Evolutionary conservation across 2,797 vertebrate genomes (phyloP).

Genomic region (Sardinella longiceps): DNA sequence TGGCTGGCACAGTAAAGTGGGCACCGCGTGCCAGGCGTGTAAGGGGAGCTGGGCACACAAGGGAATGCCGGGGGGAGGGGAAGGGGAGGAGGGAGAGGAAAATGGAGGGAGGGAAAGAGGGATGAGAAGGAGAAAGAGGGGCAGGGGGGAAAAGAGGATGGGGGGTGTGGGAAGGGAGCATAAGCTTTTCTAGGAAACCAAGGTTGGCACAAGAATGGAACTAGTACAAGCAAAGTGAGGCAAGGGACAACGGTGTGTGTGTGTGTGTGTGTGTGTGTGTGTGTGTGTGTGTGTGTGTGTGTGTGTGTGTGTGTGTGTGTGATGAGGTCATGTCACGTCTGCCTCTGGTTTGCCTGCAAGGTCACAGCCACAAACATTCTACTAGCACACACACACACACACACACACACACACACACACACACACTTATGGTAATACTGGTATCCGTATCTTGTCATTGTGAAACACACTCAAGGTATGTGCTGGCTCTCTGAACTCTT

Average conservation of each 20-base stretch:
- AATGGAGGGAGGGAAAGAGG: not conserved
- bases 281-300: not conserved
- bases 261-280: not conserved
- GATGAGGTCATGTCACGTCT: slow-evolving; percentile 34
- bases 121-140: slow-evolving; percentile 19
- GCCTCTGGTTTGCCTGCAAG: slow-evolving; percentile 19
- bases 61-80: not conserved
- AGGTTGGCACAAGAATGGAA: not conserved
- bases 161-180: not conserved
- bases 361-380: not conserved
- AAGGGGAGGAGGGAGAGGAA: not conserved
- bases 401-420: slow-evolving; percentile 9
- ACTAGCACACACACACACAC: slow-evolving; percentile 1
- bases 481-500: slow-evolving; percentile 1
- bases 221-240: not conserved
- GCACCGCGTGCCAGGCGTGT: slow-evolving; percentile 26
- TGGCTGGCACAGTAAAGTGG: slow-evolving; percentile 60
- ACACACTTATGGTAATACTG: slow-evolving; percentile 12
- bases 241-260: not conserved
- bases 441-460: slow-evolving; percentile 10
- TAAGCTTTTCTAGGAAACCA: not conserved
- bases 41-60: slow-evolving; percentile 6
- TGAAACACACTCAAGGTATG: not conserved
- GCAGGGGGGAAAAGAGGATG: not conserved
- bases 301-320: not conserved